These are phyloP conservation scores for Cactoblastis cactorum DNA, from an alignment of 2,888 invertebrate genomes.

Conservation along the genomic window DNA sequence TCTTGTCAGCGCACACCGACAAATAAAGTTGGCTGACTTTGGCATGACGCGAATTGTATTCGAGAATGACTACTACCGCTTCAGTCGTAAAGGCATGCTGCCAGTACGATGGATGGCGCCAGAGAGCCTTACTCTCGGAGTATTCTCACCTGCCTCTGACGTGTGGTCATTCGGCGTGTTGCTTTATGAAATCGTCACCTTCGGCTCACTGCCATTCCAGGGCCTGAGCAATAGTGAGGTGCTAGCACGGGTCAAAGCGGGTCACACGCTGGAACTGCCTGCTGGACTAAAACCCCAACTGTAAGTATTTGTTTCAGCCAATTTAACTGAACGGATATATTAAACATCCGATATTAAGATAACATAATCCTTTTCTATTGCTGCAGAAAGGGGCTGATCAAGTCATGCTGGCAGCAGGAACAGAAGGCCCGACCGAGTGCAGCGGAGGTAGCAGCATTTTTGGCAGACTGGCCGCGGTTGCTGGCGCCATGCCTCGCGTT, in stretches of 20 bases:
- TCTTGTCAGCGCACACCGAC: slow-evolving; percentile 85
- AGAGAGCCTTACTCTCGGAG: slow-evolving; percentile 89
- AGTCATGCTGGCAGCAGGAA: slow-evolving; percentile 88
- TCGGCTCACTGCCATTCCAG: slow-evolving; percentile 94
- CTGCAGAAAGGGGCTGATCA: slow-evolving; percentile 86
- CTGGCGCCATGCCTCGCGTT: slow-evolving; percentile 89
- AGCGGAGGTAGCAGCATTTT: slow-evolving; percentile 88
- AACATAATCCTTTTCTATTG: too few relatives aligned
- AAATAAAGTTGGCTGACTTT: slow-evolving; percentile 91
- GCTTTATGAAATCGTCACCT: slow-evolving; percentile 92
- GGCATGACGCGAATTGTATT: slow-evolving; percentile 94
- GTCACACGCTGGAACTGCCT: slow-evolving; percentile 86
- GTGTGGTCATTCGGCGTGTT: slow-evolving; percentile 95
- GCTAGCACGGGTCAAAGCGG: slow-evolving; percentile 87
- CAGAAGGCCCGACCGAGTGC: slow-evolving; percentile 86
- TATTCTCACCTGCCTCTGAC: slow-evolving; percentile 92
- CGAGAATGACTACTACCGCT: slow-evolving; percentile 93
- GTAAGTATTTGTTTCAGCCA: slow-evolving; percentile 76
- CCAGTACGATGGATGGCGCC: slow-evolving; percentile 97
- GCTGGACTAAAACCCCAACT: slow-evolving; percentile 87
- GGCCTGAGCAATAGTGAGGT: slow-evolving; percentile 92
- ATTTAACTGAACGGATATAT: too few relatives aligned
- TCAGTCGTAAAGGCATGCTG: slow-evolving; percentile 90
- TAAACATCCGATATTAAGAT: too few relatives aligned
- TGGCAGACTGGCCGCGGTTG: slow-evolving; percentile 87